Conservation (phyloP, 2,113 vertebrate species). For the Heloderma charlesbogerti region DNA sequence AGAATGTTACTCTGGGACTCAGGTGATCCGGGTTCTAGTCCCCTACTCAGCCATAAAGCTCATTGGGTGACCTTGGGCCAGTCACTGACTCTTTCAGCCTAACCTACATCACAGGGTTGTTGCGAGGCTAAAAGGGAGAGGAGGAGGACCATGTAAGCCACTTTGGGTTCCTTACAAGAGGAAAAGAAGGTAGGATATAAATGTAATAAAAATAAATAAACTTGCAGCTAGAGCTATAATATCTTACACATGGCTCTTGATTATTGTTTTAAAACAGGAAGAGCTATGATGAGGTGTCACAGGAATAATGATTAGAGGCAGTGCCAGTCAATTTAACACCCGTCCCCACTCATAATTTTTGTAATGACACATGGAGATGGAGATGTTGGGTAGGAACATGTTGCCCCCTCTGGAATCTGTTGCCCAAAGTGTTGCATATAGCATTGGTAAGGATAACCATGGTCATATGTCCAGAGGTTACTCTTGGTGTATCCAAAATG, state of each 20-base stretch:
- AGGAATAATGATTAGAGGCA: not conserved
- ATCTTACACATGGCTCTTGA: not conserved
- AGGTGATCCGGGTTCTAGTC: too few relatives aligned
- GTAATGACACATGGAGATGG: not conserved
- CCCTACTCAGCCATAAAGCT: too few relatives aligned
- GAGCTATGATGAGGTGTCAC: too few relatives aligned
- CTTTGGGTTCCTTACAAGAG: too few relatives aligned
- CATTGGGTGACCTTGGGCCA: too few relatives aligned
- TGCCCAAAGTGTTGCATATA: not conserved
- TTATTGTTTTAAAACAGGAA: not conserved
- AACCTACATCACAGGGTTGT: too few relatives aligned
- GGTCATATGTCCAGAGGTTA: not conserved
- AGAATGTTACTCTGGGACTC: too few relatives aligned
- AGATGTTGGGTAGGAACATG: not conserved
- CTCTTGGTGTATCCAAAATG: not conserved
- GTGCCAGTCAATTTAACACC: not conserved
- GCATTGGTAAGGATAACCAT: not conserved
- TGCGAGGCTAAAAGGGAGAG: too few relatives aligned
- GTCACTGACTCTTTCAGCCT: too few relatives aligned
- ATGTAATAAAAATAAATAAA: too few relatives aligned
- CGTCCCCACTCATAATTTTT: not conserved
- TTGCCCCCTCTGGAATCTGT: not conserved
- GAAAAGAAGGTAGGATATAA: too few relatives aligned
- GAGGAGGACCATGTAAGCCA: too few relatives aligned
- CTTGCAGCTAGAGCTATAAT: not conserved